Evolutionary conservation across 2,888 invertebrate genomes (phyloP).

Genomic region (Schizaphis graminum): DNA sequence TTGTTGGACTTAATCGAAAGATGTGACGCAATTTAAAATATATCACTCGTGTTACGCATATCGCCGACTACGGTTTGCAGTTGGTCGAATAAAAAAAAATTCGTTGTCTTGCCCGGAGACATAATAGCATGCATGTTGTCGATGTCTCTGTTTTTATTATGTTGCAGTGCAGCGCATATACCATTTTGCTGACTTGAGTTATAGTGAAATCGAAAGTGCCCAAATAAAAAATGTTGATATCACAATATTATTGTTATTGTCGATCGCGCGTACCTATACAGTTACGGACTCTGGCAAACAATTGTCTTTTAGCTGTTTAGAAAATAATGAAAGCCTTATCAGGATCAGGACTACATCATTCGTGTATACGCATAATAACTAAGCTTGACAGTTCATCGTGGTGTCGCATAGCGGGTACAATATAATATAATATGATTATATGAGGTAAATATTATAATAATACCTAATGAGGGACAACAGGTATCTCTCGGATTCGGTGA

Average conservation of each 20-base stretch:
- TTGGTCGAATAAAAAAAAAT: not conserved
- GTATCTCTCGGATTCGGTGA: constrained; percentile 77
- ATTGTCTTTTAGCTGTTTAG: not conserved
- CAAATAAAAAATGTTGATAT: not conserved
- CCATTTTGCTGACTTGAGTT: not conserved
- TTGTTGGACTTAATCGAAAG: not conserved
- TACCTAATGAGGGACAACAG: constrained; percentile 77
- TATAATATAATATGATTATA: too few relatives aligned
- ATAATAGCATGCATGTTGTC: not conserved
- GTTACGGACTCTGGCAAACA: not conserved
- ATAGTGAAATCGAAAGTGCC: not conserved
- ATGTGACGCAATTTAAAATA: not conserved
- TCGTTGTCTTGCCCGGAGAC: not conserved
- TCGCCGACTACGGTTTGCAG: not conserved
- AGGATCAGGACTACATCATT: not conserved
- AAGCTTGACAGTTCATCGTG: not conserved
- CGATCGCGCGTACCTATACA: not conserved
- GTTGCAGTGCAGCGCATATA: not conserved
- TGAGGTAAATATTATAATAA: constrained; percentile 59
- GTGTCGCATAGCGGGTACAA: not conserved
- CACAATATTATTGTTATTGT: not conserved
- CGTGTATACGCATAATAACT: too few relatives aligned
- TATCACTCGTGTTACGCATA: not conserved
- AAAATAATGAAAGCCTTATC: not conserved
- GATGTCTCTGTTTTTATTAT: not conserved